Conservation (phyloP, 2,113 vertebrate genomes). For the Hypocryptadius cinnamomeus region DNA sequence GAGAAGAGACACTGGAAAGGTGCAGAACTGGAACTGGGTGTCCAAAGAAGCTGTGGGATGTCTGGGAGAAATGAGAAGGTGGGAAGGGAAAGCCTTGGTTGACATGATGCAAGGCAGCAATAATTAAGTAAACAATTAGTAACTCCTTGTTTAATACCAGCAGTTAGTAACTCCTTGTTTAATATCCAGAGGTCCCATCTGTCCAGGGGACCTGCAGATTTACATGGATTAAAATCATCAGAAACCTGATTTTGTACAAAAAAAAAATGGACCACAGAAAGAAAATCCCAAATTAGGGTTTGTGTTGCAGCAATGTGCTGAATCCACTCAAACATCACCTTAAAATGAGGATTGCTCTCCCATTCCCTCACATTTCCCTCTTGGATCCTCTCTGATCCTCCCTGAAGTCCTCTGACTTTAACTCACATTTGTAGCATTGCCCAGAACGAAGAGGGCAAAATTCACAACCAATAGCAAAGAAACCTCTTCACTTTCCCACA, state of each 20-base stretch:
- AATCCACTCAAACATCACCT: neutral
- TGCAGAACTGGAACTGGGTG: neutral
- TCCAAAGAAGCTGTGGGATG: neutral
- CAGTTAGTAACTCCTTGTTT: neutral
- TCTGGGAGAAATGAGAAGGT: neutral
- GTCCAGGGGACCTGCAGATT: neutral
- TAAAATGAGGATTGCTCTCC: fast-evolving
- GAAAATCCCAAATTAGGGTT: neutral
- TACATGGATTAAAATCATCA: fast-evolving
- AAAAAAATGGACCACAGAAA: fast-evolving
- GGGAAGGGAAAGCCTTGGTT: fast-evolving
- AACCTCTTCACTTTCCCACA: neutral
- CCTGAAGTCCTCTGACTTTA: neutral
- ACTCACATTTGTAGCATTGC: fast-evolving
- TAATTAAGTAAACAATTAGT: neutral
- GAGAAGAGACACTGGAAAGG: neutral
- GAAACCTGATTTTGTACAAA: neutral
- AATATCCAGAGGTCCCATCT: neutral
- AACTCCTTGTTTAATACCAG: neutral
- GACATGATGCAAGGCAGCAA: neutral
- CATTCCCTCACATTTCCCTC: neutral
- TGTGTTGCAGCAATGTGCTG: neutral
- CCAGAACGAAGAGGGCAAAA: neutral
- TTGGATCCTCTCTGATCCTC: fast-evolving
- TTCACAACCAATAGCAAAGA: neutral